Evolutionary conservation across 2,888 invertebrate genomes (phyloP), one percentile per base, ranked within the genome.

Genomic region (Plutella xylostella): DNA sequence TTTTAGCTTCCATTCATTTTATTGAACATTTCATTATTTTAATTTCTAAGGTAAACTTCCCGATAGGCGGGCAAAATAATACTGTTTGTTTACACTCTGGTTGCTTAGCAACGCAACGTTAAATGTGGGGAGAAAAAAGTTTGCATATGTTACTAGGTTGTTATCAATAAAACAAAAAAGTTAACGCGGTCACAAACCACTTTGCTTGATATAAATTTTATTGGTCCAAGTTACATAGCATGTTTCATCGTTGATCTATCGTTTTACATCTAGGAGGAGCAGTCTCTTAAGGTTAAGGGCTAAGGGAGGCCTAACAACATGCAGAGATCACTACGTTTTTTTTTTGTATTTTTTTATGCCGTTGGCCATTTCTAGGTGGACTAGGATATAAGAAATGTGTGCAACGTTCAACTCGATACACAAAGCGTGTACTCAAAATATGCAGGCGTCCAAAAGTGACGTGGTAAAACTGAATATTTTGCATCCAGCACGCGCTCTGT

Each of bases 361-460:
- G 71, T 63, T 62, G 68, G 64, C 72, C 68, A 51, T 60, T 58
- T 54, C 3, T 65, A 68, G 65, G 62, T 65, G 61, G 57, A 58
- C 49, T 55, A 55, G 68, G 70, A 61, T 65, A 68, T 73, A 69
- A 74, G 63, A 73, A 82, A 78, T 68, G 75, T 84, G 84, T 83
- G 85, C 84, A 82, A 72, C 60, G 69, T 71, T 69, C 69, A 78
- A 80, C 76, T 74, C 59, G 58, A 60, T 52, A 63, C 72, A 70
- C 72, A 74, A 71, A 83, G 72, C 76, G 73, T 75, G 75, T 71
- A 73, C 72, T 65, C 74, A 75, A 77, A 82, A 74, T 77, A 82
- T 64, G 73, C 78, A 76, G 66, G 54, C 46, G 51, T 51, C 34
- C 30, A 45, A 50, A 22, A 30, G 20, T 40, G 20, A 34, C 22